Base-by-base conservation (phyloP, 2,797 vertebrate genomes). In the Mionectes olivaceus region DNA sequence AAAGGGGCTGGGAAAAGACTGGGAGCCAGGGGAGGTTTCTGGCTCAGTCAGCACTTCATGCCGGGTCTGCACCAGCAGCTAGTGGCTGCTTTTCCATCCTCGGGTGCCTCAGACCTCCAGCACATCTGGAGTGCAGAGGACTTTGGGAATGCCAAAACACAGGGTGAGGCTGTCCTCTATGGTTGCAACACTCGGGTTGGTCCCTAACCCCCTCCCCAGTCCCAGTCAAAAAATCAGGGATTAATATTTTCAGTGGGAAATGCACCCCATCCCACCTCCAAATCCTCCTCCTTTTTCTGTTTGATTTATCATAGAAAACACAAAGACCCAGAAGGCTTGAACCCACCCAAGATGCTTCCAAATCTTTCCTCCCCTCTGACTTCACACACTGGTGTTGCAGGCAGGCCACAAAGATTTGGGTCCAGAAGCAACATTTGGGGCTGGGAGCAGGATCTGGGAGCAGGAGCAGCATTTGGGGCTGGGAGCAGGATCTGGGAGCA, bases 111-210 rank as follows among this genome's bases (percentile, higher is more conserved):
- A 5, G 25, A 30, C 7, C 41, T 53, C 23, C 46, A 3, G 30
- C 3, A 5, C 33, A 35, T 28, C 64, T 44, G 50, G 70, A 3
- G 3, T 70, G 65, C 56, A 25, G 18, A 41, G 55, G 33, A 68
- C 15, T 90, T 68, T 32, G 50, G 39, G 47, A 56, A 37, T 21
- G 59, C 43, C 0, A 0, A 55, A 55, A 41, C 10, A 28, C 1
- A 3, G 4, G 1, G 39, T 0, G 0, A 57, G 30, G 47, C 28
- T 27, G 5, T 52, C 43, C 28, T 52, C 2, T 0, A 30, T 14
- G 23, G 35, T 27, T 0, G 0, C 43, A 28, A 2, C 0, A 1
- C 49, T 50, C 0, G 1, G 25, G 33, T 33, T 57, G 5, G 74
- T 33, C 56, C 22, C 78, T 41, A 52, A 44, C 6, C 7, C n/a